Evolutionary conservation across 1,140 invertebrate species (phyloP).

Genomic region (Pogonognathellus flavescens): DNA sequence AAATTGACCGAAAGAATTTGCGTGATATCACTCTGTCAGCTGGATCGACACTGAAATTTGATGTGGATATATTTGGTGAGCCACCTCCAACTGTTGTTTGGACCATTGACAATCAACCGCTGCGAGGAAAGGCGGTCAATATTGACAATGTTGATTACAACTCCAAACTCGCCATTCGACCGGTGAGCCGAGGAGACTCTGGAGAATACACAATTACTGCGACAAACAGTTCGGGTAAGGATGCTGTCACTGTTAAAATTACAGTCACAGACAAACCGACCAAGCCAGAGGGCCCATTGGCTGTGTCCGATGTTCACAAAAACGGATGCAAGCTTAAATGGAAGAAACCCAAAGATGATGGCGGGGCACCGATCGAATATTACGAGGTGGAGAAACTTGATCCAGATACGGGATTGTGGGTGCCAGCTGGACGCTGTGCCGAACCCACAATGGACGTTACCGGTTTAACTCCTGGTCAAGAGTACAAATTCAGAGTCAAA

Average conservation of each 20-base stretch:
- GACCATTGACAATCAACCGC: conserved; percentile 79
- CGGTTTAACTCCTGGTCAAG: conserved; percentile 88
- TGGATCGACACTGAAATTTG: conserved; percentile 91
- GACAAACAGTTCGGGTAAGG: conserved; percentile 87
- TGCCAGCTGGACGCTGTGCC: conserved; percentile 86
- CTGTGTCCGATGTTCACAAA: conserved; percentile 91
- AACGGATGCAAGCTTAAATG: conserved; percentile 94
- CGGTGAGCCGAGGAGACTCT: conserved; percentile 83
- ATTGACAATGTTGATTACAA: conserved; percentile 90
- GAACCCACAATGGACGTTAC: conserved; percentile 88
- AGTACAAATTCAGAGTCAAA: conserved; percentile 94
- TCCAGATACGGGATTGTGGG: conserved; percentile 88
- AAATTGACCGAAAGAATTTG: conserved; percentile 93
- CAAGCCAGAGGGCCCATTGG: conserved; percentile 89
- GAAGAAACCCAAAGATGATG: conserved; percentile 87
- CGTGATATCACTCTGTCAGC: conserved; percentile 90
- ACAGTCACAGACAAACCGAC: conserved; percentile 91
- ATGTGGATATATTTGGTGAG: conserved; percentile 91
- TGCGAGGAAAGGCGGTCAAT: conserved; percentile 77
- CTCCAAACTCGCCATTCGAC: conserved; percentile 87
- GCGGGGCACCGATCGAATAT: conserved; percentile 84
- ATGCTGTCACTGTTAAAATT: conserved; percentile 90
- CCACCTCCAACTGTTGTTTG: conserved; percentile 91
- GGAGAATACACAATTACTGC: conserved; percentile 91
- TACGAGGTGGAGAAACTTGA: conserved; percentile 96